These are phyloP conservation scores for Percina caprodes DNA, from an alignment of 2,113 vertebrate species.

Conservation along the genomic window DNA sequence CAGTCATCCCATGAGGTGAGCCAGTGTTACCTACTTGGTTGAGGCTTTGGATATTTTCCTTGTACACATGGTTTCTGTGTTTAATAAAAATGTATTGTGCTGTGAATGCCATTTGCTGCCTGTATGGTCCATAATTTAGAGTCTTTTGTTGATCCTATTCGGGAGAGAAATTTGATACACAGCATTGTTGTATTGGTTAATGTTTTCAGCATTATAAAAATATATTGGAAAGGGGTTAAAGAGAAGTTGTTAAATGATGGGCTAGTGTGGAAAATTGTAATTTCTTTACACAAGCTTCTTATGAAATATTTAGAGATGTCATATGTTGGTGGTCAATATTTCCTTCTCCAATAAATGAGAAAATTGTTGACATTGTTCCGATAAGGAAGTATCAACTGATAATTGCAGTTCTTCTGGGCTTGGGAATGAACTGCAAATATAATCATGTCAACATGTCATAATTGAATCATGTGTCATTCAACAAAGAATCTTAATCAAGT, in stretches of 20 bases:
- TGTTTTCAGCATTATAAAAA: neutral
- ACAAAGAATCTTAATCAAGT: neutral
- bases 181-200: neutral
- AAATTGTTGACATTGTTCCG: neutral
- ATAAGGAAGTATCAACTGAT: neutral
- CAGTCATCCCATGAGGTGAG: constrained; percentile 56
- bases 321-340: neutral
- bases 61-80: constrained; percentile 73
- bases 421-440: neutral
- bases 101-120: constrained; percentile 23
- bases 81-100: constrained; percentile 67
- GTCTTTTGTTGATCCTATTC: neutral
- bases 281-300: neutral
- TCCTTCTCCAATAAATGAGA: neutral
- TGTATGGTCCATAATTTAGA: neutral
- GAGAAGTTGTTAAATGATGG: neutral
- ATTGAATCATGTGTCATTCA: neutral
- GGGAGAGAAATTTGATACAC: neutral
- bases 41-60: constrained; percentile 64
- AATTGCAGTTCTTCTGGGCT: neutral
- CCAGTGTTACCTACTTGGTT: constrained; percentile 57
- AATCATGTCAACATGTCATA: neutral
- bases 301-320: neutral
- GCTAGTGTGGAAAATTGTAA: no score
- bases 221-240: no score